A percentile compares a stretch with the other conserved stretches of the same genome.
Conservation (phyloP, 2,888 invertebrate species). For the Leistus spinibarbis region DNA sequence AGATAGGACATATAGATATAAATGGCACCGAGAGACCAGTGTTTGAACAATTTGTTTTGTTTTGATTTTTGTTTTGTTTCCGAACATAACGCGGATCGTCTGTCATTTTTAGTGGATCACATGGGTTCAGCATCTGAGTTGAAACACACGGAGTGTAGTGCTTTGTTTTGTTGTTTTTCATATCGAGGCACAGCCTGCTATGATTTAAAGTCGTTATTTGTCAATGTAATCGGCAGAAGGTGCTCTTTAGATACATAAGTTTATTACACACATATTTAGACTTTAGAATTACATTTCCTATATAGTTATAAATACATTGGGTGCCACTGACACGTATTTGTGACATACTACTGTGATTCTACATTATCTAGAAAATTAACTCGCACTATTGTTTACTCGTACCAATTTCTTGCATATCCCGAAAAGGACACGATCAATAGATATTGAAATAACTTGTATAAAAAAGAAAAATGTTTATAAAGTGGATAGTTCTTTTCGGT, state of each 20-base stretch:
- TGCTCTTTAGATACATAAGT: not conserved
- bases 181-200: not conserved
- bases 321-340: too few relatives aligned
- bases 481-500: too few relatives aligned
- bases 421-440: too few relatives aligned
- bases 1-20: not conserved
- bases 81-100: conserved; percentile 14
- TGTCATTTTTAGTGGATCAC: conserved; percentile 33
- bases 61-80: not conserved
- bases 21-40: not conserved
- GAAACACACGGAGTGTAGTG: not conserved
- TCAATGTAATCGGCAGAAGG: not conserved
- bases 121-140: conserved; percentile 8
- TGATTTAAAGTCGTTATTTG: not conserved
- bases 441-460: too few relatives aligned
- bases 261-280: too few relatives aligned
- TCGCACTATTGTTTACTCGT: too few relatives aligned
- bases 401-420: too few relatives aligned
- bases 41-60: not conserved
- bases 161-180: not conserved
- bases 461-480: too few relatives aligned
- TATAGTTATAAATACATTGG: too few relatives aligned
- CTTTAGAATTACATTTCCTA: too few relatives aligned
- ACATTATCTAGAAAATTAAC: too few relatives aligned
- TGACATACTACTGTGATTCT: too few relatives aligned